A percentile compares a stretch with the other conserved stretches of the same genome.
Conservation (phyloP, 2,888 invertebrate species). For the Mesochorus sp. region DNA sequence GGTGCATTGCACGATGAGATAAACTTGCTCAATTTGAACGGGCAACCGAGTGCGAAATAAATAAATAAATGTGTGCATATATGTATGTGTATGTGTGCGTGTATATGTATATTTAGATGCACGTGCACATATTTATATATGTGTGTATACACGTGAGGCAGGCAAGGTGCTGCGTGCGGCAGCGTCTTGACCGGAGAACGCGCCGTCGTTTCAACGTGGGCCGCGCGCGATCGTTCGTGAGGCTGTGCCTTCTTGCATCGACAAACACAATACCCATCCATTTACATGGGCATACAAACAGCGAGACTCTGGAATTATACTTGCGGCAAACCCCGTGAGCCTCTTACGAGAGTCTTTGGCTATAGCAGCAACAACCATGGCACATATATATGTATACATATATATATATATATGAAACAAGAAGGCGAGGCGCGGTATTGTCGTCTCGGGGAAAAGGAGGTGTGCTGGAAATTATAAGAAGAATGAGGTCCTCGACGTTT, state of each 20-base stretch:
- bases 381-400: background rate
- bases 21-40: slow-evolving; percentile 51
- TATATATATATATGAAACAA: slow-evolving; percentile 11
- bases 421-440: slow-evolving; percentile 39
- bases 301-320: slow-evolving; percentile 72
- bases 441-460: slow-evolving; percentile 52
- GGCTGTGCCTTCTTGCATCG: slow-evolving; percentile 65
- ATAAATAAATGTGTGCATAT: slow-evolving; percentile 12
- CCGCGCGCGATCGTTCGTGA: slow-evolving; percentile 36
- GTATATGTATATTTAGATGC: slow-evolving; percentile 12
- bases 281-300: slow-evolving; percentile 78
- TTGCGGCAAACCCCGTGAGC: slow-evolving; percentile 61
- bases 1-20: slow-evolving; percentile 38
- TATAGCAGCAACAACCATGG: slow-evolving; percentile 24
- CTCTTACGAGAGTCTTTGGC: slow-evolving; percentile 51
- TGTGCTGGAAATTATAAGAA: slow-evolving; percentile 57
- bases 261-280: slow-evolving; percentile 76
- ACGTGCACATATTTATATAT: slow-evolving; percentile 8
- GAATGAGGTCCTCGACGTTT: slow-evolving; percentile 54
- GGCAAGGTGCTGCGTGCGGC: slow-evolving; percentile 56
- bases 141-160: slow-evolving; percentile 49
- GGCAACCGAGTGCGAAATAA: slow-evolving; percentile 25
- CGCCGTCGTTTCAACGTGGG: slow-evolving; percentile 49
- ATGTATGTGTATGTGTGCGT: slow-evolving; percentile 9
- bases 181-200: slow-evolving; percentile 52